Conservation (phyloP, 2,113 vertebrate species). For the Labeo rohita region DNA sequence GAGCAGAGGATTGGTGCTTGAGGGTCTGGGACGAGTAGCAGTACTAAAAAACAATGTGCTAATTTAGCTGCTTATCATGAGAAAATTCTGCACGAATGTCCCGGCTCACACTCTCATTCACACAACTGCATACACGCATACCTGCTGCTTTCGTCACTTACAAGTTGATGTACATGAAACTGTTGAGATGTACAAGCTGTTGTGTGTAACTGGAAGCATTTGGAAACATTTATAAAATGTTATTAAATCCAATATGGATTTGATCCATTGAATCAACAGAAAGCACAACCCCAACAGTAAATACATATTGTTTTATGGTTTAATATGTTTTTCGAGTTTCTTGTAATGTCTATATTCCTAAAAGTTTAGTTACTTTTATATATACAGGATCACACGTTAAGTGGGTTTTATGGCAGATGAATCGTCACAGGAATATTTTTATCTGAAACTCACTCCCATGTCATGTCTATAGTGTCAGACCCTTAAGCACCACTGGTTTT, state of each 20-base stretch:
- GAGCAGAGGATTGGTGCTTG: constrained; percentile 60
- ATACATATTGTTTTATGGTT: constrained; percentile 3
- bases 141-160: not conserved
- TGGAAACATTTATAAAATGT: constrained; percentile 2
- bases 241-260: not conserved
- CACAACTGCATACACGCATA: not conserved
- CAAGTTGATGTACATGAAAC: not conserved
- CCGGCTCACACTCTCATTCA: not conserved
- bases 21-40: constrained; percentile 51
- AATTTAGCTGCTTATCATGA: not conserved
- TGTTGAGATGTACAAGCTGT: not conserved
- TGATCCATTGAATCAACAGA: constrained; percentile 10
- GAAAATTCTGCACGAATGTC: not conserved
- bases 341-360: not conserved
- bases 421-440: not conserved
- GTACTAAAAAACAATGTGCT: not conserved
- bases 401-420: not conserved
- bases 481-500: constrained; percentile 62
- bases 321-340: not conserved
- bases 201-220: not conserved
- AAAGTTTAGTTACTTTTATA: constrained; percentile 10
- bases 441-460: constrained; percentile 5
- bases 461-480: constrained; percentile 40
- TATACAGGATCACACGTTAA: not conserved
- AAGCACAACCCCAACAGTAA: constrained; percentile 12